Evolutionary conservation across 2,113 vertebrate species (phyloP), one percentile per base, ranked within the genome.

Genomic region (Cochlearius cochlearius): DNA sequence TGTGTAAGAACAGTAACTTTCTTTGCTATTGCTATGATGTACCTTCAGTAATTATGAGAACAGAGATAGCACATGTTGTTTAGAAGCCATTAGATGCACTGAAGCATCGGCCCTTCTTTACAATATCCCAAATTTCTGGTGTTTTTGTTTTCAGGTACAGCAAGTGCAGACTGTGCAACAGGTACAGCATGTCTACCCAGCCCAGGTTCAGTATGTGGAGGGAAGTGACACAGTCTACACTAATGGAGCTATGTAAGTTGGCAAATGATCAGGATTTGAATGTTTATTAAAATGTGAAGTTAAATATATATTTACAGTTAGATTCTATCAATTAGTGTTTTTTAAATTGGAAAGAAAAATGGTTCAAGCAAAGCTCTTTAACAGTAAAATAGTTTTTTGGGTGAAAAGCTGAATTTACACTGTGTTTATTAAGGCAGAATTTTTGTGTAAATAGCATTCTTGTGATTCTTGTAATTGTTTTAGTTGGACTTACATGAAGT

Each of bases 151-250:
- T 74, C 97, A 98, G 98, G 98, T 98, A 55, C 98, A 98, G 86
- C 98, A 98, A 89, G 98, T 98, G 13, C 98, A 98, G 97, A 98
- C 98, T 66, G 98, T 98, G 63, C 98, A 98, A 82, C 98, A 98
- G 84, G 98, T 99, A 45, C 98, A 99, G 49, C 98, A 99, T 92
- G 98, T 99, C 80, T 99, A 99, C 66, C 98, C 98, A 96, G 97
- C 98, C 93, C 98, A 99, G 94, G 98, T 99, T 97, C 98, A 99
- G 97, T 99, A 99, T 74, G 98, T 99, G 96, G 98, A 99, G 87
- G 98, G 98, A 97, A 98, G 98, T 50, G 98, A 99, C 64, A 98
- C 98, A 39, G 98, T 99, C 96, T 99, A 99, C 84, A 98, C 98
- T 97, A 99, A 99, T 66, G 98, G 98, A 98, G 98, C 98, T 94